Evolutionary conservation across 2,113 vertebrate species (phyloP).

Genomic region (Haemorhous mexicanus): DNA sequence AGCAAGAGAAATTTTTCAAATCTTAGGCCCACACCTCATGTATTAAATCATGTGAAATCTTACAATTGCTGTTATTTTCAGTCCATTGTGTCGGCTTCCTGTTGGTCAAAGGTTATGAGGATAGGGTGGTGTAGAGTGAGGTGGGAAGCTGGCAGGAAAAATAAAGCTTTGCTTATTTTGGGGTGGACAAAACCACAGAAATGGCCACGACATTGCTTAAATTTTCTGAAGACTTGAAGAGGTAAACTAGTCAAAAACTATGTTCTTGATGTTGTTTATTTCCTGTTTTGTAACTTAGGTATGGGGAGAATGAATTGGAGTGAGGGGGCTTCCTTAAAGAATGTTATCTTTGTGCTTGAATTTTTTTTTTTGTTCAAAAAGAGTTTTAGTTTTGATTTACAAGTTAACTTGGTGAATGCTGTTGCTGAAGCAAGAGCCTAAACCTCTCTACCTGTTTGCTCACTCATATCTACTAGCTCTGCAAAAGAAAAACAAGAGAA

Average conservation of each 20-base stretch:
- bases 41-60: constrained; percentile 51
- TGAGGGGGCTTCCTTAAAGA: background rate
- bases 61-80: constrained; percentile 89
- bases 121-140: constrained; percentile 84
- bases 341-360: background rate
- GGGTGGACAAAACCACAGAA: constrained; percentile 47
- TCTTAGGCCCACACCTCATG: constrained; percentile 37
- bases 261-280: background rate
- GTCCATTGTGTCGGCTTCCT: constrained; percentile 94
- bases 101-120: constrained; percentile 89
- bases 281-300: background rate
- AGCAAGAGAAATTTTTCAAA: background rate
- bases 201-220: background rate
- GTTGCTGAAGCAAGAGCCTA: background rate
- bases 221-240: constrained; percentile 50
- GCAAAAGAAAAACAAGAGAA: background rate
- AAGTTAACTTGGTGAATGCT: background rate
- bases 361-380: background rate
- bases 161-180: constrained; percentile 57
- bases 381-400: background rate
- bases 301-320: background rate
- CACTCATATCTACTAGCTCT: background rate
- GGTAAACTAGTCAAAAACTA: constrained; percentile 9
- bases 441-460: background rate
- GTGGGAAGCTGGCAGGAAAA: constrained; percentile 75